Evolutionary conservation across 2,113 vertebrate species (phyloP).

Genomic region (Cyprinodon tularosa): DNA sequence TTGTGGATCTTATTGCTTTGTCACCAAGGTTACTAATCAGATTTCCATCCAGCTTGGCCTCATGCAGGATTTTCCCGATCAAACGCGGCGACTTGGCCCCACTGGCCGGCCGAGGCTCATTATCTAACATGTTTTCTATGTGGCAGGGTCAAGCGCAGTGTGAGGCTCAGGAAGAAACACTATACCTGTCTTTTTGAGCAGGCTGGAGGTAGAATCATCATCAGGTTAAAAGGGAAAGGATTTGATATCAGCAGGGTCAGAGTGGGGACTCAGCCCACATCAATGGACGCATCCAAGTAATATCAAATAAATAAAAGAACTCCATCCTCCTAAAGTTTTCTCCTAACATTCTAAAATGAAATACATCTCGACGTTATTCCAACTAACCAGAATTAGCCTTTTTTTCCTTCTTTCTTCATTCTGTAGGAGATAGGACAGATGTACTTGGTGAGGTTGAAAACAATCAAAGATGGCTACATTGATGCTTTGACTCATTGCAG

Average conservation of each 20-base stretch:
- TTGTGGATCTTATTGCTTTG: slow-evolving; percentile 86
- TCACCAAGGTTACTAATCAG: slow-evolving; percentile 95
- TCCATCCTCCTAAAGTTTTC: slow-evolving; percentile 22
- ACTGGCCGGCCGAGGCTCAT: slow-evolving; percentile 83
- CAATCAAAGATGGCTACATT: slow-evolving; percentile 58
- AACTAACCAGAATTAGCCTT: background rate
- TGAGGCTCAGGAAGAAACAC: slow-evolving; percentile 91
- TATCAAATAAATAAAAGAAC: slow-evolving; percentile 55
- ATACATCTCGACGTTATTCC: background rate
- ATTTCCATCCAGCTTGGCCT: slow-evolving; percentile 90
- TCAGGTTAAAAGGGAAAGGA: slow-evolving; percentile 60
- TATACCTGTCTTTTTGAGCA: slow-evolving; percentile 83
- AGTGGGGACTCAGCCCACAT: slow-evolving; percentile 55
- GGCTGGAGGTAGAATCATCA: slow-evolving; percentile 61
- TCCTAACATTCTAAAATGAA: slow-evolving; percentile 7
- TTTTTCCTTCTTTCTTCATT: background rate
- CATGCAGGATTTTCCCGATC: slow-evolving; percentile 90
- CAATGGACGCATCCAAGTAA: slow-evolving; percentile 55
- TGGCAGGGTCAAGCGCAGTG: slow-evolving; percentile 89
- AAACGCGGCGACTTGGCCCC: slow-evolving; percentile 87
- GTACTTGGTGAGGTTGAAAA: slow-evolving; percentile 27
- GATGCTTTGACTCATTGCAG: slow-evolving; percentile 58
- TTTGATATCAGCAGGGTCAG: slow-evolving; percentile 63
- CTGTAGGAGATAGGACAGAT: background rate
- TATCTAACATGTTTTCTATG: slow-evolving; percentile 96